Percentiles rank a stretch among this genome's conserved stretches.
phyloP scores from a whole-genome alignment of 2,797 vertebrate species.

The Parotocinclus haroldoi region DNA sequence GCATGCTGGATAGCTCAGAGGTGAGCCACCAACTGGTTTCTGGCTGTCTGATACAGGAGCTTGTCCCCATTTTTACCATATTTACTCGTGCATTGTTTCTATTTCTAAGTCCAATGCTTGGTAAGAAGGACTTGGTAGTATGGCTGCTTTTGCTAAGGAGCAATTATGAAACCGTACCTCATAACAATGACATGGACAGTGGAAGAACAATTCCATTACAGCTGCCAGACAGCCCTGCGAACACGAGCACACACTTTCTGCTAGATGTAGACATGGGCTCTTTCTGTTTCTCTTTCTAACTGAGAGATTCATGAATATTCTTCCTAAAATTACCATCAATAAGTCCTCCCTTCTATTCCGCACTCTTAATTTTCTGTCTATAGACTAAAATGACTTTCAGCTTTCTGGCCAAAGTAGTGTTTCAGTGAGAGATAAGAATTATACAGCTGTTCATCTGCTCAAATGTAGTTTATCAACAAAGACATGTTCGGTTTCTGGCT shows the following conservation, averaged over 20 bases:
- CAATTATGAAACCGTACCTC: conserved; percentile 20
- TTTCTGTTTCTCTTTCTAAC: conserved; percentile 3
- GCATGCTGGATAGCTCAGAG: conserved; percentile 14
- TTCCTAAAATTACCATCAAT: no score
- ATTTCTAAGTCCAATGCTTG: conserved; percentile 31
- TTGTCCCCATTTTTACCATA: background rate
- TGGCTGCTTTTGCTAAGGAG: conserved; percentile 29
- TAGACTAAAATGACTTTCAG: no score
- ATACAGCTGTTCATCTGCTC: no score
- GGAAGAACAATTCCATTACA: conserved; percentile 30
- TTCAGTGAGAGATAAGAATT: no score
- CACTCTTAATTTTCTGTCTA: no score
- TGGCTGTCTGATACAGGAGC: conserved; percentile 40
- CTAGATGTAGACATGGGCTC: conserved; percentile 12
- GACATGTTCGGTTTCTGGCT: no score
- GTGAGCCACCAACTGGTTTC: conserved; percentile 22
- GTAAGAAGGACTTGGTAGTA: conserved; percentile 33
- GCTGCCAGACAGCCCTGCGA: conserved; percentile 30
- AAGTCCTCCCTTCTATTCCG: no score
- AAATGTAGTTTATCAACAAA: no score
- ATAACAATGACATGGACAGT: conserved; percentile 32
- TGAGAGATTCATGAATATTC: no score
- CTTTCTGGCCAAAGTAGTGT: no score
- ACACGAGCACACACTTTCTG: conserved; percentile 39
- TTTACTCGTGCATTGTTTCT: conserved; percentile 29